phyloP scores from a whole-genome alignment of 2,797 vertebrate species.

The Trichosurus vulpecula region DNA sequence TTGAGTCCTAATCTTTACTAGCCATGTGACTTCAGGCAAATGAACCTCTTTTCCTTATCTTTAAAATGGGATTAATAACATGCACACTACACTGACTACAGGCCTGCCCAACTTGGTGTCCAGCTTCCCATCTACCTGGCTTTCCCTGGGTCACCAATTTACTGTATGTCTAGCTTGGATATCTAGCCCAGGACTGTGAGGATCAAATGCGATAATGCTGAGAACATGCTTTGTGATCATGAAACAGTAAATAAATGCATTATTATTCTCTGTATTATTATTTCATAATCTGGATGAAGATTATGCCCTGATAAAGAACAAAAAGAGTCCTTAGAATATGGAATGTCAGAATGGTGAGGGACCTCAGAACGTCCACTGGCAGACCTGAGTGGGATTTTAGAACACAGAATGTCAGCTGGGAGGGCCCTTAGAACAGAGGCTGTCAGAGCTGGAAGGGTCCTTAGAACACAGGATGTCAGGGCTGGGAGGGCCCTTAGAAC shows the following conservation, averaged over 20 bases:
- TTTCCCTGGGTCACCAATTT: background rate
- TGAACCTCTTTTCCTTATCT: background rate
- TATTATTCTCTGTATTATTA: background rate
- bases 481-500: too few relatives aligned
- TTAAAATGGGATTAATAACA: background rate
- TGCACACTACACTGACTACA: background rate
- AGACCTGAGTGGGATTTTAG: too few relatives aligned
- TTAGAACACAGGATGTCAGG: too few relatives aligned
- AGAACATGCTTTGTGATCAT: background rate
- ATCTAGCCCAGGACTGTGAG: background rate
- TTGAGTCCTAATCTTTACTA: background rate
- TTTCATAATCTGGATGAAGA: background rate
- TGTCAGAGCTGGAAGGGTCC: too few relatives aligned
- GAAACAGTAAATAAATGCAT: background rate
- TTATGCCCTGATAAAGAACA: background rate
- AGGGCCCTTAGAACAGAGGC: too few relatives aligned
- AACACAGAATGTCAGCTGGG: too few relatives aligned
- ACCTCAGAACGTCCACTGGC: too few relatives aligned
- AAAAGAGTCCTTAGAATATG: too few relatives aligned
- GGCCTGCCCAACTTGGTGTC: background rate
- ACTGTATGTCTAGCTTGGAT: background rate
- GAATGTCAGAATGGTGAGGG: too few relatives aligned
- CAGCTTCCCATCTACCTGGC: background rate
- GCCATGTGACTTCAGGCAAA: background rate
- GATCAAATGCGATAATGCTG: background rate